Conservation (phyloP, 2,113 vertebrate genomes). For the Indri indri region DNA sequence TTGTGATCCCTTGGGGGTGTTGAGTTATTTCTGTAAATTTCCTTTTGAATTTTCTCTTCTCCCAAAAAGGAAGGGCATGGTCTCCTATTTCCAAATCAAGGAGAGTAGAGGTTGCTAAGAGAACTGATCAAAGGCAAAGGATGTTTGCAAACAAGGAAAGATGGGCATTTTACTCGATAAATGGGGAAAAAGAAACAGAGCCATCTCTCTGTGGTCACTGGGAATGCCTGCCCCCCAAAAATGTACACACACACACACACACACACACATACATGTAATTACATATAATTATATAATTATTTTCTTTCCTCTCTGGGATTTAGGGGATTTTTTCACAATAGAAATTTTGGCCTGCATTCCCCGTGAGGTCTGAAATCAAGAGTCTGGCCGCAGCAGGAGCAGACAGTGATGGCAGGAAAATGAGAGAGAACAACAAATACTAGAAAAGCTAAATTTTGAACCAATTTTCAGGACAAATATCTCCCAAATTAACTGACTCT, state of each 20-base stretch:
- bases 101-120: not conserved
- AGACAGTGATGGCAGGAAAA: not conserved
- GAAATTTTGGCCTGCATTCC: not conserved
- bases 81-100: not conserved
- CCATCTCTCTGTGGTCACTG: not conserved
- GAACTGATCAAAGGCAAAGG: rapidly evolving
- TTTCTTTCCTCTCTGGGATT: not conserved
- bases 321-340: not conserved
- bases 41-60: not conserved
- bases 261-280: not conserved
- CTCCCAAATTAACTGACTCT: not conserved
- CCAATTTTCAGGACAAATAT: not conserved
- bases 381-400: not conserved
- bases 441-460: not conserved
- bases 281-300: not conserved
- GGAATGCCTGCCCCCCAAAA: not conserved
- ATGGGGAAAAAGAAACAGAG: not conserved
- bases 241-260: not conserved
- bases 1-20: too few species aligned
- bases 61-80: not conserved
- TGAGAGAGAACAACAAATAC: not conserved
- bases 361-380: not conserved
- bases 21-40: not conserved
- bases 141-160: not conserved
- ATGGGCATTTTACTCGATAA: not conserved